Evolutionary conservation across 1,140 invertebrate species (phyloP), one percentile per base, ranked within the genome.

Genomic region (Drosophila seguyi): DNA sequence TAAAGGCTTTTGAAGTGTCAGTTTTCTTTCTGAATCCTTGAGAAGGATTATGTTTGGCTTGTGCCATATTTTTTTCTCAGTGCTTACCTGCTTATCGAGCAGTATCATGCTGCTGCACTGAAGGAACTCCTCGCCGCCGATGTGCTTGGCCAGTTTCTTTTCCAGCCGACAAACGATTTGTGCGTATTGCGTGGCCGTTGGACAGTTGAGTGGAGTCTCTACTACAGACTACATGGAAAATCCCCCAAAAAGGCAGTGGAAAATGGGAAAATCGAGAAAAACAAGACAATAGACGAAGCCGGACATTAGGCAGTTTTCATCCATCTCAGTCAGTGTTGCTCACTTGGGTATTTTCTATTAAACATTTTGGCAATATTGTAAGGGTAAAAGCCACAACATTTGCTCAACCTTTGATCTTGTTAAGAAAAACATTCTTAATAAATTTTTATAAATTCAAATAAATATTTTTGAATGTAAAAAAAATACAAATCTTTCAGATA

Each of bases 111-210:
- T 86, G 68, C 86, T 93, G 72, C 92, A 93, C 75, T 93, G 92
- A 34, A 93, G 50, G 67, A 93, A 92, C 38, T 93, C 90, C 66
- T 93, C 92, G 16, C 86, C 86, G 34, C 92, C 91, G 71, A 93
- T 80, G 61, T 92, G 88, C 52, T 92, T 93, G 50, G 92, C 92
- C 75, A 93, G 52, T 61, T 92, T 93, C 57, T 90, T 91, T 69
- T 92, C 91, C 48, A 93, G 63, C 16, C 91, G 75, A 71, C 92
- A 93, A 38, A 93, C 52, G 47, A 93, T 92, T 83, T 93, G 92
- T 50, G 92, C 92, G 53, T 93, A 91, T 74, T 92, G 91, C 63
- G 92, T 92, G 58, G 91, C 75, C 39, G 91, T 92, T 14, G 91
- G 84, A 57, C 90, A 83, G 68, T 79, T 75, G 53, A 92, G 74